Conservation (phyloP, 2,888 invertebrate genomes). For the Cecidostiba fungosa region DNA sequence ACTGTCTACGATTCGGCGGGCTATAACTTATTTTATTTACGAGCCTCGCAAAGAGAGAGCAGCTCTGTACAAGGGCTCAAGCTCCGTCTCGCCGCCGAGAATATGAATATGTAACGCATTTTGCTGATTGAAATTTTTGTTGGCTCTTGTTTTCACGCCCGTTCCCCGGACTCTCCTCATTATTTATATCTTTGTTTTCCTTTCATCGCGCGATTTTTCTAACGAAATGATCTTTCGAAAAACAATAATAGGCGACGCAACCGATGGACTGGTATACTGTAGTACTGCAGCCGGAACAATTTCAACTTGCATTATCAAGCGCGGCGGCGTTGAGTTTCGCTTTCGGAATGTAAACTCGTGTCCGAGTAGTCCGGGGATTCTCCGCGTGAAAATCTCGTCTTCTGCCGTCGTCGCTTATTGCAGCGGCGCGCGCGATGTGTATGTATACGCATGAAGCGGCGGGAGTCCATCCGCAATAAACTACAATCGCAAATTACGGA, state of each 20-base stretch:
- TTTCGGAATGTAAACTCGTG: conserved; percentile 59
- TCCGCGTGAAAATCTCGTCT: conserved; percentile 60
- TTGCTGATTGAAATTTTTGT: conserved; percentile 79
- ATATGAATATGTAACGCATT: conserved; percentile 79
- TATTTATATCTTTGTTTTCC: conserved; percentile 63
- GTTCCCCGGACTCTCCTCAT: conserved; percentile 55
- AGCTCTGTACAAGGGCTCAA: not conserved
- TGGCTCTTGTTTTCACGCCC: conserved; percentile 72
- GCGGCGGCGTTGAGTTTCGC: conserved; percentile 49
- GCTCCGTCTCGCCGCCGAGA: conserved; percentile 56
- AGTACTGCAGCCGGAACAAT: conserved; percentile 35
- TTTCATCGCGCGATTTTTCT: conserved; percentile 37
- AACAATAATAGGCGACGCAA: conserved; percentile 1
- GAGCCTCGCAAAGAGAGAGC: conserved; percentile 57
- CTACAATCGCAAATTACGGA: conserved; percentile 80
- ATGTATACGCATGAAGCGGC: not conserved
- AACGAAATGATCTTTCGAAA: conserved; percentile 45
- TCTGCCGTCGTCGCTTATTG: conserved; percentile 44
- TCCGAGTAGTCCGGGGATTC: conserved; percentile 15
- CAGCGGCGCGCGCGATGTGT: conserved; percentile 2
- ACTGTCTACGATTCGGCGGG: conserved; percentile 68
- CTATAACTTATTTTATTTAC: conserved; percentile 72
- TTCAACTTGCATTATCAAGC: conserved; percentile 60
- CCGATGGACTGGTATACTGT: too few relatives aligned
- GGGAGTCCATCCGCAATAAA: conserved; percentile 73